Base-by-base conservation (phyloP, 2,888 invertebrate species). In the Drosophila stalkeri region DNA sequence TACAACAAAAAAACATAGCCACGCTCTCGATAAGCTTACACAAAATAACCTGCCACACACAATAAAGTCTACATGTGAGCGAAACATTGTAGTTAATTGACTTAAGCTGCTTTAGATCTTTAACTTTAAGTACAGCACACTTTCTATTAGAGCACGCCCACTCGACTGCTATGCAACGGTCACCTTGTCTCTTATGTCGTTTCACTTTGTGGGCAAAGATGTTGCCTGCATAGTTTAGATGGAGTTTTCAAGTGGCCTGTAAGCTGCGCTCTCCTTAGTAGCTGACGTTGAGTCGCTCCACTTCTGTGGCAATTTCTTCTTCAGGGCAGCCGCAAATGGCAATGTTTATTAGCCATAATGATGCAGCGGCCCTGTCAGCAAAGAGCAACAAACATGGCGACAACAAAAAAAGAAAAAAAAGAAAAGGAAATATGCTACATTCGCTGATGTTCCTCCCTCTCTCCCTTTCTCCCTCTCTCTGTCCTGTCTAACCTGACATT, bases 291-390 rank as follows among this genome's bases (percentile, higher is more conserved):
- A 72, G 47, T 52, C 44, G 80, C 35, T 51, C 72, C 80, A 77
- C 72, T 72, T 78, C 37, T 52, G 63, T 46, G 64, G 77, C 72
- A 68, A 80, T 76, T 78, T 68, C 54, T 78, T 68, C 54, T 73
- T 69, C 47, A 57, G 74, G 76, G 63, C 79, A 77, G 80, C 84
- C 87, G 85, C 84, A 86, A 86, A 86, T 86, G 82, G 79, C 82
- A 84, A 81, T 86, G 89, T 89, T 86, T 89, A 86, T 86, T 86
- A 89, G 89, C 89, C 87, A 82, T 86, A 86, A 86, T 86, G 86
- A 86, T 86, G 86, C 84, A 86, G 84, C 67, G 79, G 79, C 61
- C 61, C 66, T 72, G 68, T 75, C 80, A 87, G 72, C 74, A 71
- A 67, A 64, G 49, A 64, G 60, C 62, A 66, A 55, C 79, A 78